These are phyloP conservation scores for Thera obeliscata DNA, from an alignment of 2,888 invertebrate species.

Conservation along the genomic window DNA sequence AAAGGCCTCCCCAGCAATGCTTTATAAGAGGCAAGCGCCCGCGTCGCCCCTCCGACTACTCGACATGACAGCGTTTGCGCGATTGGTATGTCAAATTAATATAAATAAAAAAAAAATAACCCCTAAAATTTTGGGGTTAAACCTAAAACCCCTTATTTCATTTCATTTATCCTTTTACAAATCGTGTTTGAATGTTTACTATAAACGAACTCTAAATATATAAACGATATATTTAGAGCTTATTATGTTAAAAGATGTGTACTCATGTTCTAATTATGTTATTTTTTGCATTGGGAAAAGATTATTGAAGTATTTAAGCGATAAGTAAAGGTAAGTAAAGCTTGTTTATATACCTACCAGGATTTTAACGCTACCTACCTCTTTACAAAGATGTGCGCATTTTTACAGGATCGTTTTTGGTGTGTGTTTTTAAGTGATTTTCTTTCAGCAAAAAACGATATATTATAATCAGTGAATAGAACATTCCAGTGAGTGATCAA, in stretches of 20 bases:
- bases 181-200: too few relatives aligned
- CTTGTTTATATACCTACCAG: too few relatives aligned
- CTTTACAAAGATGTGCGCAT: not conserved
- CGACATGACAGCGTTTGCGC: conserved; percentile 73
- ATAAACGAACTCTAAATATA: too few relatives aligned
- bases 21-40: conserved; percentile 71
- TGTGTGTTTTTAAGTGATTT: not conserved
- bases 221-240: too few relatives aligned
- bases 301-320: too few relatives aligned
- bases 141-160: too few relatives aligned
- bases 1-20: conserved; percentile 67
- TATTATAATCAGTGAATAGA: not conserved
- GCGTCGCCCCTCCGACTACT: conserved; percentile 77
- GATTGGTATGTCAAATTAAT: conserved; percentile 73
- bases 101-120: conserved; percentile 46
- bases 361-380: not conserved
- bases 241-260: too few relatives aligned
- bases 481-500: conserved; percentile 10
- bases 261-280: too few relatives aligned
- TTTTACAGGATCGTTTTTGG: not conserved
- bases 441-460: not conserved
- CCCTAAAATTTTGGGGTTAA: too few relatives aligned
- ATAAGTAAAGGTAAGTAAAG: too few relatives aligned
- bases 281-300: too few relatives aligned
- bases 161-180: too few relatives aligned